These are phyloP conservation scores for Paracentrotus lividus DNA, from an alignment of 53 echinoderm and acorn worm genomes.

Conservation along the genomic window DNA sequence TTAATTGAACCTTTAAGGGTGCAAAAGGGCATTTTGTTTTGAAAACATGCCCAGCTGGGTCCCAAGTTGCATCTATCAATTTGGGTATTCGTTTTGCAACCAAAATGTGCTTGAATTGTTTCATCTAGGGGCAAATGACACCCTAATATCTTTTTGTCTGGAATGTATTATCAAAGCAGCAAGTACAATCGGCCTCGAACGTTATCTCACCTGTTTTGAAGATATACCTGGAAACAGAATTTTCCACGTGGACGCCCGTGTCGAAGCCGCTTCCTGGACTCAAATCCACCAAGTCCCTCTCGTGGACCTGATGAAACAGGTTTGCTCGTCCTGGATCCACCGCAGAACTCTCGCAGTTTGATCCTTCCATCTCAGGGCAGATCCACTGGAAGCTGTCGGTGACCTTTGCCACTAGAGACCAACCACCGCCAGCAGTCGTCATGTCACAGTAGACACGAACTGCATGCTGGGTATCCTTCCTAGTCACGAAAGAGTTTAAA, in stretches of 20 bases:
- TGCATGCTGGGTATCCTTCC: conserved; percentile 68
- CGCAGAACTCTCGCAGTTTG: conserved; percentile 48
- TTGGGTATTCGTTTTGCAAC: no score
- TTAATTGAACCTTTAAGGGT: no score
- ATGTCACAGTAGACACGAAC: conserved; percentile 77
- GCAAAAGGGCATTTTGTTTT: no score
- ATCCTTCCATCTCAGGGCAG: conserved; percentile 67
- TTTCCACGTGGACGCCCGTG: conserved; percentile 66
- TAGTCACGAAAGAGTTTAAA: no score
- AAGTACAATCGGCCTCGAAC: no score
- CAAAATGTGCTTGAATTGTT: no score
- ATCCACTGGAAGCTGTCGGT: conserved; percentile 73
- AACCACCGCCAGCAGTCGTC: conserved; percentile 72
- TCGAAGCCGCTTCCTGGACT: conserved; percentile 50
- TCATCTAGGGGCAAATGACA: no score
- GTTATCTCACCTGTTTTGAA: conserved; percentile 68
- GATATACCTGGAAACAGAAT: conserved; percentile 64
- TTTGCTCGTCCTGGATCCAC: conserved; percentile 71
- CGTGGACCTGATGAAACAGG: conserved; percentile 71
- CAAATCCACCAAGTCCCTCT: conserved; percentile 66
- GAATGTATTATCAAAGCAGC: no score
- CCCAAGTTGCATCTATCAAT: no score
- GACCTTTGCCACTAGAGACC: conserved; percentile 77
- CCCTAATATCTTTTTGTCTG: no score
- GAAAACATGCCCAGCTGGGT: no score